Percentiles rank a stretch among this genome's conserved stretches.
Evolutionary conservation across 2,888 invertebrate species (phyloP).

Genomic region (Chymomyza caudatula): DNA sequence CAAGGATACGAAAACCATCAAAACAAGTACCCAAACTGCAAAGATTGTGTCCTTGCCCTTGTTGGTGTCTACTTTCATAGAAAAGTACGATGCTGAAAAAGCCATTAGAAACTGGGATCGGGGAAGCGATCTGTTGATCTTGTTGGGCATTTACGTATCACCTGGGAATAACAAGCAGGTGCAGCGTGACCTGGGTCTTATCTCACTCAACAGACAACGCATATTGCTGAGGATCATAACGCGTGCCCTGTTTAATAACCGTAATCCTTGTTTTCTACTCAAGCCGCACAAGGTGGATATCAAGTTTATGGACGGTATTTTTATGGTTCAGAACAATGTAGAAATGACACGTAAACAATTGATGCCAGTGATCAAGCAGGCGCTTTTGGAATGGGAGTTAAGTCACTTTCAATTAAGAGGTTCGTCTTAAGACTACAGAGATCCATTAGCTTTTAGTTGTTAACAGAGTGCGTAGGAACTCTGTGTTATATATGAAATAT

Average conservation of each 20-base stretch:
- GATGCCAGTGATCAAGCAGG: conserved; percentile 81
- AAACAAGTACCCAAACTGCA: conserved; percentile 79
- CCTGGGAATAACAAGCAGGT: conserved; percentile 69
- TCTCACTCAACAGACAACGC: conserved; percentile 51
- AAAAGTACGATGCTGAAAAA: conserved; percentile 74
- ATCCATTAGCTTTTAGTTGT: too few relatives aligned
- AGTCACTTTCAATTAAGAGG: neutral
- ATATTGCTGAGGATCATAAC: conserved; percentile 50
- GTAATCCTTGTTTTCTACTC: conserved; percentile 70
- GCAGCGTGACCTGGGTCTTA: conserved; percentile 82
- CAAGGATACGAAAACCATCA: conserved; percentile 86
- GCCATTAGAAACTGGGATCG: conserved; percentile 80
- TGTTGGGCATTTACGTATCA: conserved; percentile 82
- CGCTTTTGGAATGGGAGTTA: conserved; percentile 64
- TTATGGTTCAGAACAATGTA: conserved; percentile 81
- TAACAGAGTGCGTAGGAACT: too few relatives aligned
- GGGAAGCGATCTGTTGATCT: conserved; percentile 79
- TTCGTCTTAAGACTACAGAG: too few relatives aligned
- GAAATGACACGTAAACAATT: conserved; percentile 84
- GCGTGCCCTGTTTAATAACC: conserved; percentile 37
- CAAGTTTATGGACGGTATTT: conserved; percentile 77
- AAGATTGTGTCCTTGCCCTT: conserved; percentile 80
- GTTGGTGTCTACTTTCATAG: conserved; percentile 66
- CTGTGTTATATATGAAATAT: too few relatives aligned
- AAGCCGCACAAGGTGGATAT: conserved; percentile 68